These are phyloP conservation scores for Tolmerus cingulatus DNA, from an alignment of 2,888 invertebrate species.

Conservation along the genomic window DNA sequence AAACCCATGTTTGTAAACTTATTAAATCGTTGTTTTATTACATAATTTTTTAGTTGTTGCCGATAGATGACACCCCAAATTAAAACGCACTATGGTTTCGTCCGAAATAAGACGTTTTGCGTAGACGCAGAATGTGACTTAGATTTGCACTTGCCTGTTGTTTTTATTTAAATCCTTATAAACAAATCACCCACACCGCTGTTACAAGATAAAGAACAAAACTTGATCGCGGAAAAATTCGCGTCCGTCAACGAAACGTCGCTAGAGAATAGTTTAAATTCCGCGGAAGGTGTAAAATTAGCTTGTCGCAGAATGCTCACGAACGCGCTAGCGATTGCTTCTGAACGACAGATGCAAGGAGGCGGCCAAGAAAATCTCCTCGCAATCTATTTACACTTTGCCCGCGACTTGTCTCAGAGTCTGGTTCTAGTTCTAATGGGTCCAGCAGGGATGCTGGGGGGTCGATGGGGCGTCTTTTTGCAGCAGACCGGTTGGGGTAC, in stretches of 20 bases:
- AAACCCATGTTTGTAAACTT: neutral
- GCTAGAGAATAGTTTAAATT: neutral
- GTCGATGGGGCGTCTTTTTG: neutral
- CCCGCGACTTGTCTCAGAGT: neutral
- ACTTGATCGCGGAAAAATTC: neutral
- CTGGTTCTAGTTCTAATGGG: neutral
- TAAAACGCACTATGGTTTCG: neutral
- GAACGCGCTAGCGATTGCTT: neutral
- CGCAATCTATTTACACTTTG: neutral
- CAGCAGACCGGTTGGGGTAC: neutral
- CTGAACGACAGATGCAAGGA: neutral
- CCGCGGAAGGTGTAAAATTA: constrained; percentile 6
- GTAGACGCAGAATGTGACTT: neutral
- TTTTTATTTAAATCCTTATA: neutral
- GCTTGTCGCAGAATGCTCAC: constrained; percentile 9
- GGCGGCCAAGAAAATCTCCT: neutral
- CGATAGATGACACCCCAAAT: neutral
- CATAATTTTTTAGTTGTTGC: neutral
- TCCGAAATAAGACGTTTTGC: neutral
- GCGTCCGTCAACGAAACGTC: neutral
- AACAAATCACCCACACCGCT: neutral
- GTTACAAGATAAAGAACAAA: neutral
- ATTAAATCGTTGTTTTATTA: neutral
- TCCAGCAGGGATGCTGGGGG: neutral
- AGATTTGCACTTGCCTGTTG: neutral